Percentiles rank a stretch among this genome's conserved stretches.
These are phyloP conservation scores for Thereuonema tuberculata DNA, from an alignment of 1,140 invertebrate genomes.

Conservation along the genomic window DNA sequence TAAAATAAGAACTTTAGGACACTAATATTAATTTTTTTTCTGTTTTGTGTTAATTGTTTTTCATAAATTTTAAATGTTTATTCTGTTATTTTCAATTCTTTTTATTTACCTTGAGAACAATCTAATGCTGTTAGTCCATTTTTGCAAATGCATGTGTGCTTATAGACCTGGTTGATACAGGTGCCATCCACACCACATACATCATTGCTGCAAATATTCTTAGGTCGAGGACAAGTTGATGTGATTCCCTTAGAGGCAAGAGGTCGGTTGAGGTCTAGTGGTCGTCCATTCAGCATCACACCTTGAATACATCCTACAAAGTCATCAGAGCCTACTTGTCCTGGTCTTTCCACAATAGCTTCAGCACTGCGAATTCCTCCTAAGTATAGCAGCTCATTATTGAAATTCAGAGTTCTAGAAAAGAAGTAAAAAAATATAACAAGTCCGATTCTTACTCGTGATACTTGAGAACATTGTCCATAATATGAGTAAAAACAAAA, in stretches of 20 bases:
- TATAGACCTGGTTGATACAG: constrained; percentile 68
- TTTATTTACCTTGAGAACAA: constrained; percentile 41
- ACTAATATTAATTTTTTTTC: no score
- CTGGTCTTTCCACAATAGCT: constrained; percentile 66
- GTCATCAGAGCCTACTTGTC: constrained; percentile 78
- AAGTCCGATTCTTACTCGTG: no score
- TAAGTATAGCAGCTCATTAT: constrained; percentile 67
- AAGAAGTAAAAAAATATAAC: constrained; percentile 16
- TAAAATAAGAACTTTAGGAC: no score
- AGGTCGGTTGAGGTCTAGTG: constrained; percentile 61
- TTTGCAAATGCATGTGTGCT: constrained; percentile 38
- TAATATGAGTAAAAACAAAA: no score
- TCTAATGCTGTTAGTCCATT: constrained; percentile 54
- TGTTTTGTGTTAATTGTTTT: no score
- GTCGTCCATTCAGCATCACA: constrained; percentile 67
- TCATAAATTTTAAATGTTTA: no score
- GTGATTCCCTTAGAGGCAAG: constrained; percentile 50
- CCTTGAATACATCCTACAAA: constrained; percentile 85
- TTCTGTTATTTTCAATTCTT: no score
- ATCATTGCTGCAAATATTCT: constrained; percentile 36
- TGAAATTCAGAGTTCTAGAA: constrained; percentile 78
- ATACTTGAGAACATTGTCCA: no score
- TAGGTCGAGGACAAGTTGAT: constrained; percentile 52
- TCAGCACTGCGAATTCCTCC: constrained; percentile 71
- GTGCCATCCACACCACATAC: constrained; percentile 48